Evolutionary conservation across 2,113 vertebrate genomes (phyloP), one percentile per base, ranked within the genome.

Genomic region (Leptobrachium ailaonicum): DNA sequence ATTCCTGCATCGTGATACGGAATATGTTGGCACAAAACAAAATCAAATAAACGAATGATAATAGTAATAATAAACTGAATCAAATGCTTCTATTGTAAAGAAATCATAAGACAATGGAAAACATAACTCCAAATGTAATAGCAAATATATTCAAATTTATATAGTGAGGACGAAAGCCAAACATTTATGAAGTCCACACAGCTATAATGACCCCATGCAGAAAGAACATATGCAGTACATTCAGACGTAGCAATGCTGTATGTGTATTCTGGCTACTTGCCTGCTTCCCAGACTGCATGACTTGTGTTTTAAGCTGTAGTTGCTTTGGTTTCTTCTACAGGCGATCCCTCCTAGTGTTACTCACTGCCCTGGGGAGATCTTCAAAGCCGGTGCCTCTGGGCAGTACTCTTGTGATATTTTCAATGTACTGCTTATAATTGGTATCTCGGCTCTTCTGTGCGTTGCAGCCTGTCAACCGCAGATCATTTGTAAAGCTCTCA

Each of bases 341-440:
- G 66, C 68, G 50, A 44, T 10, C 42, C 75, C 47, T 50, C 75
- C 75, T 54, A 40, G 50, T 77, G 75, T 41, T 70, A 64, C 45
- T 64, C 6, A 20, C 75, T 69, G 66, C 66, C 75, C 53, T 44
- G 66, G 75, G 75, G 64, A 77, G 75, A 43, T 50, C 66, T 69
- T 77, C 75, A 77, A 77, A 69, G 75, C 50, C 3, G 32, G 40
- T 70, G 75, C 75, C 75, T 70, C 12, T 4, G 66, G 75, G 75
- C 75, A 69, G 66, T 77, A 60, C 66, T 69, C 66, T 69, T 70
- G 50, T 77, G 50, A 58, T 77, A 69, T 77, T 58, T 60, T 70
- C 60, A 64, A 13, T 75, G 44, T 66, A 47, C 44, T 75, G 73
- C 62, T 66, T 64, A 47, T 77, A 77, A 70, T 58, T 77, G 66